phyloP scores from a whole-genome alignment of 2,888 invertebrate species.

The Amiota mariae region DNA sequence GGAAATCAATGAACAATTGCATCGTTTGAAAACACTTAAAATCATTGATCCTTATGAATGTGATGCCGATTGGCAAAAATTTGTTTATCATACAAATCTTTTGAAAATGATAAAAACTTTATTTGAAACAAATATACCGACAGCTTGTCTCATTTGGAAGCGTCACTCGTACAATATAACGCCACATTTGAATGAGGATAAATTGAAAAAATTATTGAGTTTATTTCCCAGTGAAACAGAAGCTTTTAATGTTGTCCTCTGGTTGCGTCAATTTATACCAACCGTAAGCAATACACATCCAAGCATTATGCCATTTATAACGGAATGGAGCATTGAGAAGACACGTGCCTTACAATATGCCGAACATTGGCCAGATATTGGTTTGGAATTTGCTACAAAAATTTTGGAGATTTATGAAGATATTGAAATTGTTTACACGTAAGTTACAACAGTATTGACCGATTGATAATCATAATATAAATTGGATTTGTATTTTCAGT shows the following conservation, averaged over 20 bases:
- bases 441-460: conserved; percentile 44
- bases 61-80: conserved; percentile 72
- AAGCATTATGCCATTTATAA: conserved; percentile 66
- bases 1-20: conserved; percentile 70
- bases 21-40: conserved; percentile 70
- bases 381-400: conserved; percentile 71
- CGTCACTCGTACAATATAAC: conserved; percentile 70
- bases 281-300: conserved; percentile 70
- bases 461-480: neutral
- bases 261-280: conserved; percentile 72
- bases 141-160: conserved; percentile 71
- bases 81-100: conserved; percentile 70
- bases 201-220: conserved; percentile 63
- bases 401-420: conserved; percentile 70
- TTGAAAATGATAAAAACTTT: conserved; percentile 63
- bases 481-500: conserved; percentile 44
- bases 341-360: conserved; percentile 69
- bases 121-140: conserved; percentile 68
- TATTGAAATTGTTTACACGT: conserved; percentile 70
- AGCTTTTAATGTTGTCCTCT: conserved; percentile 70
- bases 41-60: conserved; percentile 72
- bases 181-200: conserved; percentile 62
- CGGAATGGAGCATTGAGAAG: conserved; percentile 72
- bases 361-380: conserved; percentile 72
- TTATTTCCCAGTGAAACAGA: conserved; percentile 69